Percentiles rank a stretch among this genome's conserved stretches.
Conservation (phyloP, 2,888 invertebrate species). For the Pollenia angustigena region DNA sequence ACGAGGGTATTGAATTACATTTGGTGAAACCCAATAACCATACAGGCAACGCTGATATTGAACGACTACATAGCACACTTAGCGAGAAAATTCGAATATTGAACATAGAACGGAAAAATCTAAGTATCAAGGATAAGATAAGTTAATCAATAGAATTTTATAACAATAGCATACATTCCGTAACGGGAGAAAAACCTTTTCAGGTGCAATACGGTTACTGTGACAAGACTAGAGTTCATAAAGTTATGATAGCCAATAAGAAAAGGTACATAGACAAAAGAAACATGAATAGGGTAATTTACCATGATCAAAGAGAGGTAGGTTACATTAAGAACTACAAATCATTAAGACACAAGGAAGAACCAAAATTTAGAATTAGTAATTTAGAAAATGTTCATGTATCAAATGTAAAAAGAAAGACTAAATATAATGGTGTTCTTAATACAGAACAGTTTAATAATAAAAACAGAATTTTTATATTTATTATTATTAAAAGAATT, state of each 20-base stretch:
- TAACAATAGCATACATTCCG: constrained; percentile 46
- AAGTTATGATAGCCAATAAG: constrained; percentile 10
- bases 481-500: no score
- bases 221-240: constrained; percentile 35
- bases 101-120: background rate
- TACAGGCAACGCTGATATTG: constrained; percentile 41
- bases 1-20: constrained; percentile 42
- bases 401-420: constrained; percentile 47
- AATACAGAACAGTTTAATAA: constrained; percentile 5
- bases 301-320: constrained; percentile 9
- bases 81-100: constrained; percentile 44
- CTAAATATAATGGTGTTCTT: constrained; percentile 23
- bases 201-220: constrained; percentile 42
- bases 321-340: constrained; percentile 49
- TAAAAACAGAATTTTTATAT: no score
- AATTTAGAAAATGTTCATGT: constrained; percentile 42
- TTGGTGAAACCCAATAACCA: constrained; percentile 26
- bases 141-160: constrained; percentile 49
- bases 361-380: constrained; percentile 38
- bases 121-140: constrained; percentile 41
- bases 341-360: constrained; percentile 40
- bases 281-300: constrained; percentile 19
- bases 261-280: constrained; percentile 24
- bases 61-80: constrained; percentile 46
- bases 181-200: constrained; percentile 42